phyloP scores from a whole-genome alignment of 2,797 vertebrate genomes.

The Leucoraja ocellata region DNA sequence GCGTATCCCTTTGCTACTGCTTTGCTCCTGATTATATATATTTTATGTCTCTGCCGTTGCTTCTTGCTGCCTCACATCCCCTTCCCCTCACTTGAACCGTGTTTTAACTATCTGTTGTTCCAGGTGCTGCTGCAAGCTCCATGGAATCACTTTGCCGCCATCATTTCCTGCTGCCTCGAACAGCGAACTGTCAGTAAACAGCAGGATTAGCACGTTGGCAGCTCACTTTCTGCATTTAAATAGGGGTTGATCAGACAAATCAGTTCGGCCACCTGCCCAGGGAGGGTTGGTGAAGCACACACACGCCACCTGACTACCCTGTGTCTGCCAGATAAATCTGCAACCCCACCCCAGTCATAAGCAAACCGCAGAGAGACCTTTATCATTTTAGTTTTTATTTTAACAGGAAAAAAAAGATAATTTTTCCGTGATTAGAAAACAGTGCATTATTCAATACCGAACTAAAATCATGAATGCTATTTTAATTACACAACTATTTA shows the following conservation, averaged over 20 bases:
- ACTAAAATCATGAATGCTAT: neutral
- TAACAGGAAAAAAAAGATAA: neutral
- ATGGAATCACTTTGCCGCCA: neutral
- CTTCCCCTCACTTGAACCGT: neutral
- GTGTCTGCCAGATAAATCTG: neutral
- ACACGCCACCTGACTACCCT: neutral
- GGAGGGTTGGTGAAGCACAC: neutral
- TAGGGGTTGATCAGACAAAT: neutral
- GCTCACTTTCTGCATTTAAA: neutral
- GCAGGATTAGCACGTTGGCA: neutral
- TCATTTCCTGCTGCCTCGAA: neutral
- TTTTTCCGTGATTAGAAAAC: neutral
- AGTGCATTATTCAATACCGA: neutral
- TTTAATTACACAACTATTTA: neutral
- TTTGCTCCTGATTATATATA: too few relatives aligned
- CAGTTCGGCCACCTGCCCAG: neutral
- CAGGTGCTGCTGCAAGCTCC: neutral
- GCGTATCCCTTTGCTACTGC: neutral
- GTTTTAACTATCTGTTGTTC: neutral
- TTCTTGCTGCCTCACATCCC: too few relatives aligned
- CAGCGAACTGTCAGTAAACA: neutral
- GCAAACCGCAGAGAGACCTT: neutral
- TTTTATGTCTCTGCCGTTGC: neutral
- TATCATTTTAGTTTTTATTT: neutral
- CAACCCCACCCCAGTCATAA: neutral